Evolutionary conservation across 2,113 vertebrate species (phyloP).

Genomic region (Cyprinus carpio): DNA sequence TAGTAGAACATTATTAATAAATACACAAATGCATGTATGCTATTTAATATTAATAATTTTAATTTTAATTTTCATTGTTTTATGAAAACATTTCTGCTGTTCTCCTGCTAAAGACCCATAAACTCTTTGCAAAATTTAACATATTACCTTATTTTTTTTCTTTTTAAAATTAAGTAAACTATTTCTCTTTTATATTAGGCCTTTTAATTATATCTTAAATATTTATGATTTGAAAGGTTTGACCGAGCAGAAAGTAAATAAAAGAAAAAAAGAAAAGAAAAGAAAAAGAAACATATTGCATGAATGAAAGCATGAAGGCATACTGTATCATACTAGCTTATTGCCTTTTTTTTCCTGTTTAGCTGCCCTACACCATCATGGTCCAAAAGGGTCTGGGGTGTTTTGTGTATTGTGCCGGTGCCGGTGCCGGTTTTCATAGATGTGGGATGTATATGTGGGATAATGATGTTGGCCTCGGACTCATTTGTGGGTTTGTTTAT

Average conservation of each 20-base stretch:
- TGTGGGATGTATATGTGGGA: slow-evolving; percentile 77
- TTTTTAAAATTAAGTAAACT: background rate
- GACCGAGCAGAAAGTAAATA: background rate
- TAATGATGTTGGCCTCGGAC: slow-evolving; percentile 85
- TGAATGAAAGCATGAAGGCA: background rate
- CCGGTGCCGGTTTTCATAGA: slow-evolving; percentile 65
- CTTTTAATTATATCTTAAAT: slow-evolving; percentile 29
- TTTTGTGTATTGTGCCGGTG: slow-evolving; percentile 11
- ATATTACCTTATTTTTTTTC: background rate
- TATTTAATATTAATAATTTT: background rate
- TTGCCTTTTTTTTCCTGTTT: background rate
- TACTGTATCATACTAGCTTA: background rate
- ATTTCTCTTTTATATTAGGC: slow-evolving; percentile 45
- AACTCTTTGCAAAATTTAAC: background rate
- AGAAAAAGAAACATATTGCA: background rate
- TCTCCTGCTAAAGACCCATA: background rate
- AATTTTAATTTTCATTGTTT: background rate
- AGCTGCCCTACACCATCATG: background rate
- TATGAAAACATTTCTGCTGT: background rate
- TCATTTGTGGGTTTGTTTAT: slow-evolving; percentile 86
- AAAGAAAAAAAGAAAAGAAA: background rate
- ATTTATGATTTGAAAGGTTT: slow-evolving; percentile 30
- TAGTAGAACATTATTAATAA: background rate
- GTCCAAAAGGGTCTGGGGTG: background rate
- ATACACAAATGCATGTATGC: background rate